Percentiles rank a stretch among this genome's conserved stretches.
phyloP scores from a whole-genome alignment of 2,113 vertebrate genomes.

The Buteo buteo region DNA sequence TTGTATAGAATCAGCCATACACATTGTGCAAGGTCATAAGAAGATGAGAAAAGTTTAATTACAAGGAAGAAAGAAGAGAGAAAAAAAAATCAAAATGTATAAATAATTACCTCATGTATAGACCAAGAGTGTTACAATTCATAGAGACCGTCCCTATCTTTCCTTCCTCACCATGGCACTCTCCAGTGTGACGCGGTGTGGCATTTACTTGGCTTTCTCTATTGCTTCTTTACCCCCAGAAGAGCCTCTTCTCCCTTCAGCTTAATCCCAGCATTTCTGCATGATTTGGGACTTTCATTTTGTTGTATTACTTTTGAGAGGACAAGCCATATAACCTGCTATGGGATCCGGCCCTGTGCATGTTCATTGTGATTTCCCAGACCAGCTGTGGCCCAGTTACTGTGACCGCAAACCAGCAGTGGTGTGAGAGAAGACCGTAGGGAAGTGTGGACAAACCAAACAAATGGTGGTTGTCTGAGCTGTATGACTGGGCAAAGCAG shows the following conservation, averaged over 20 bases:
- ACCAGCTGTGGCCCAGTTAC: neutral
- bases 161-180: neutral
- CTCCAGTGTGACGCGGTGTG: neutral
- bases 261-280: neutral
- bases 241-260: neutral
- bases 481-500: neutral
- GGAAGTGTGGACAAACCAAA: neutral
- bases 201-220: neutral
- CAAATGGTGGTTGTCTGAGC: neutral
- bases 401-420: neutral
- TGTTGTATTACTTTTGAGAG: neutral
- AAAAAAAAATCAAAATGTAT: neutral
- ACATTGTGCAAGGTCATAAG: neutral
- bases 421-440: neutral
- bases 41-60: neutral
- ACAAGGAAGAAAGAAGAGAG: neutral
- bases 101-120: neutral
- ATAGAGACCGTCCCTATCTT: neutral
- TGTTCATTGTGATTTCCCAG: neutral
- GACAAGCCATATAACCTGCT: neutral
- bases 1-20: neutral
- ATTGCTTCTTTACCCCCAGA: neutral
- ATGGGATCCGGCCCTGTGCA: fast-evolving
- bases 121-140: neutral
- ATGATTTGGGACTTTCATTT: neutral